Percentiles rank a stretch among this genome's conserved stretches.
Conservation (phyloP, 2,113 vertebrate species). For the Ardeotis arabs region DNA sequence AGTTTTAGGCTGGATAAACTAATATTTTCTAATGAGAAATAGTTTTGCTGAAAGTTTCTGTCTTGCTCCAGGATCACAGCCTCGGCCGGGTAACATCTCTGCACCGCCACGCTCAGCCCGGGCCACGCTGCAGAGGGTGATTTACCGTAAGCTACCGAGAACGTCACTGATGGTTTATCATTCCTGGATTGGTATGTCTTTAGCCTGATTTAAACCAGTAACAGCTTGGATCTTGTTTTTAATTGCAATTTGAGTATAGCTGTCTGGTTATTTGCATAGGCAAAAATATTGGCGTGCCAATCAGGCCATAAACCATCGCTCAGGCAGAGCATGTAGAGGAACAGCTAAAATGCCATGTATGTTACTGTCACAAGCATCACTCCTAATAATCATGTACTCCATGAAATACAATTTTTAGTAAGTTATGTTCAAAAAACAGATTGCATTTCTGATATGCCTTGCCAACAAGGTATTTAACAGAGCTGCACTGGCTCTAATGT, state of each 20-base stretch:
- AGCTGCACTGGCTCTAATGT: neutral
- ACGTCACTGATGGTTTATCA: neutral
- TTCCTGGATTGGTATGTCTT: neutral
- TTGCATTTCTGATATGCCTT: neutral
- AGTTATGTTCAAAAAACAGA: neutral
- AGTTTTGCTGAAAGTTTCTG: neutral
- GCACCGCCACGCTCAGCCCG: neutral
- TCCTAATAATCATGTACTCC: neutral
- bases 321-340: neutral
- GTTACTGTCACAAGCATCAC: neutral
- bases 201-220: neutral
- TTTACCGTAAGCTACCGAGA: neutral
- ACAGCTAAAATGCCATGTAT: neutral
- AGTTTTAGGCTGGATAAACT: neutral
- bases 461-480: neutral
- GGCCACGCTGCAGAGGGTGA: neutral
- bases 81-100: neutral
- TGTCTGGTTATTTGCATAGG: neutral
- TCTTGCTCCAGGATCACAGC: neutral
- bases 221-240: neutral
- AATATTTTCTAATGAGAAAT: neutral
- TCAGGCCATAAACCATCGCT: neutral
- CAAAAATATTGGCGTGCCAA: neutral
- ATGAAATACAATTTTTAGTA: neutral
- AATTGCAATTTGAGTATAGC: neutral